Evolutionary conservation across 2,113 vertebrate genomes (phyloP).

Genomic region (Piaya cayana): DNA sequence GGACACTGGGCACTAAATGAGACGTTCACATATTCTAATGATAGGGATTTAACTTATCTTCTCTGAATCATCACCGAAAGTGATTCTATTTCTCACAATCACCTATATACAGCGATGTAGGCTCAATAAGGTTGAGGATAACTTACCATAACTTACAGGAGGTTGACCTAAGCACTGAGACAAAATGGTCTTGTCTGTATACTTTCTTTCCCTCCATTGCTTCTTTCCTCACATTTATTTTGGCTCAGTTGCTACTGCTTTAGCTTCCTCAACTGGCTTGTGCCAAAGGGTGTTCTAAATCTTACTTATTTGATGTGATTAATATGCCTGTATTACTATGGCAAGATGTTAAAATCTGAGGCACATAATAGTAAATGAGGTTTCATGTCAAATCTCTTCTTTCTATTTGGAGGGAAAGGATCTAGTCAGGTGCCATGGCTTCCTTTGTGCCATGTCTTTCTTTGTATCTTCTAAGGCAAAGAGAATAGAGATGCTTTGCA

Average conservation of each 20-base stretch:
- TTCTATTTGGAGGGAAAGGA: not conserved
- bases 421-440: not conserved
- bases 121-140: not conserved
- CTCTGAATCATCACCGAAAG: not conserved
- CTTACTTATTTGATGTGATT: not conserved
- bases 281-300: not conserved
- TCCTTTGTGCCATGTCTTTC: not conserved
- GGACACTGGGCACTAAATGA: not conserved
- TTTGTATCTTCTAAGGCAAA: not conserved
- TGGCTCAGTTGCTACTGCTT: not conserved
- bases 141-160: not conserved
- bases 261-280: not conserved
- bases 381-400: not conserved
- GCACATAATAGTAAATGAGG: not conserved
- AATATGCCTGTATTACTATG: not conserved
- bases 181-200: not conserved
- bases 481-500: not conserved
- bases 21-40: not conserved
- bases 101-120: not conserved
- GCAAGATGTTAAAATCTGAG: not conserved
- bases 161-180: not conserved
- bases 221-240: not conserved
- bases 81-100: not conserved
- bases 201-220: not conserved
- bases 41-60: not conserved